phyloP scores from a whole-genome alignment of 2,888 invertebrate genomes.

The Mythimna loreyi region DNA sequence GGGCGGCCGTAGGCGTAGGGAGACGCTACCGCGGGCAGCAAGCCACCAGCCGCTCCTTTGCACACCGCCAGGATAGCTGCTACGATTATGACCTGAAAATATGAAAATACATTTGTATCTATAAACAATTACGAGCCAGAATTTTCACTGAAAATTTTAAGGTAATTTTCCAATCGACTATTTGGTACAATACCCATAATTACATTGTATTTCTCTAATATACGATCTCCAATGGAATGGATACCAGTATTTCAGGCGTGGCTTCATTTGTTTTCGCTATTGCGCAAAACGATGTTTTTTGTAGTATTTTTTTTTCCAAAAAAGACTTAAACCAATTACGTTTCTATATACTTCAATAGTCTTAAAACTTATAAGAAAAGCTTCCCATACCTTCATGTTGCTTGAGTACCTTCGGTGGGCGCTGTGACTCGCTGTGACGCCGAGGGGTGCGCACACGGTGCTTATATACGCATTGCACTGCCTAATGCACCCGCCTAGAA shows the following conservation, averaged over 20 bases:
- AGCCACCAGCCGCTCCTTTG: slow-evolving; percentile 74
- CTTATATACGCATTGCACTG: slow-evolving; percentile 81
- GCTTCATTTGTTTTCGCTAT: no score
- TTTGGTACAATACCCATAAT: no score
- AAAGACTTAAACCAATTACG: not conserved
- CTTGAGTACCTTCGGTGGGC: slow-evolving; percentile 74
- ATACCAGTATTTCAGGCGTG: no score
- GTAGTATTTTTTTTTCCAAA: not conserved
- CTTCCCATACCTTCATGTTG: slow-evolving; percentile 84
- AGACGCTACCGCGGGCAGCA: slow-evolving; percentile 73
- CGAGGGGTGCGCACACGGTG: slow-evolving; percentile 75
- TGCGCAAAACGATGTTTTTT: no score
- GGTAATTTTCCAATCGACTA: no score
- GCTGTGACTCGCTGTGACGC: slow-evolving; percentile 78
- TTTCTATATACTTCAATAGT: not conserved
- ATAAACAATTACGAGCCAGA: no score
- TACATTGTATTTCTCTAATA: no score
- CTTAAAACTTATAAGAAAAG: slow-evolving; percentile 13
- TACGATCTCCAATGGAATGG: not conserved
- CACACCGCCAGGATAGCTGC: slow-evolving; percentile 80
- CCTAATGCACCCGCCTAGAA: slow-evolving; percentile 76
- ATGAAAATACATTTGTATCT: not conserved
- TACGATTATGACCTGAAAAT: slow-evolving; percentile 77
- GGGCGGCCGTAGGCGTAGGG: slow-evolving; percentile 78
- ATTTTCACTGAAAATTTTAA: no score